Conservation (phyloP, 2,888 invertebrate species). For the Lochmaea crataegi region DNA sequence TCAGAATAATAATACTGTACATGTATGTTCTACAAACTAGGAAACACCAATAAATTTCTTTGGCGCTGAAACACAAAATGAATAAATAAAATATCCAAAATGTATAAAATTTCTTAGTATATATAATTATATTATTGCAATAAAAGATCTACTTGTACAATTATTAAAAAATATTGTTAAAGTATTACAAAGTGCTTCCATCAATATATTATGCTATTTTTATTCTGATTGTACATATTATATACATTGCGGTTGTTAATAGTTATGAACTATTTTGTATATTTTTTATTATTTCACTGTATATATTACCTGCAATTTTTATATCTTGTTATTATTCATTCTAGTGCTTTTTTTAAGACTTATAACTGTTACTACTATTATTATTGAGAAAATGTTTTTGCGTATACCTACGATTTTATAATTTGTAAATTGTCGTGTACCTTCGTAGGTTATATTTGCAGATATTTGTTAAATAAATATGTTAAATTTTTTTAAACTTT, state of each 20-base stretch:
- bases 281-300: conserved; percentile 49
- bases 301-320: conserved; percentile 49
- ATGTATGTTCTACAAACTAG: background rate
- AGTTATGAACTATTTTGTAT: conserved; percentile 16
- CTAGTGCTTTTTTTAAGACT: conserved; percentile 45
- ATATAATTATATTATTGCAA: background rate
- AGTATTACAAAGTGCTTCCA: conserved; percentile 5
- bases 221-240: background rate
- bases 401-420: conserved; percentile 45
- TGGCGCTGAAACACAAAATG: background rate
- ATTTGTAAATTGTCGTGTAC: conserved; percentile 50
- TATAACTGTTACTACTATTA: conserved; percentile 32
- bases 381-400: conserved; percentile 43
- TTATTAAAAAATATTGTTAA: background rate
- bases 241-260: background rate
- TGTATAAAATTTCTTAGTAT: background rate
- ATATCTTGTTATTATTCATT: conserved; percentile 48
- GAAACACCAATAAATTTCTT: background rate
- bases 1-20: no score
- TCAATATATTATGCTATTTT: conserved; percentile 5
- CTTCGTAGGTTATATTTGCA: conserved; percentile 49
- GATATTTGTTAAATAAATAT: conserved; percentile 52
- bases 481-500: conserved; percentile 41
- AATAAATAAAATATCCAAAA: background rate
- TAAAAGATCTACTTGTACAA: background rate